These are phyloP conservation scores for Spodoptera littoralis DNA, from an alignment of 2,888 invertebrate species.

Conservation along the genomic window DNA sequence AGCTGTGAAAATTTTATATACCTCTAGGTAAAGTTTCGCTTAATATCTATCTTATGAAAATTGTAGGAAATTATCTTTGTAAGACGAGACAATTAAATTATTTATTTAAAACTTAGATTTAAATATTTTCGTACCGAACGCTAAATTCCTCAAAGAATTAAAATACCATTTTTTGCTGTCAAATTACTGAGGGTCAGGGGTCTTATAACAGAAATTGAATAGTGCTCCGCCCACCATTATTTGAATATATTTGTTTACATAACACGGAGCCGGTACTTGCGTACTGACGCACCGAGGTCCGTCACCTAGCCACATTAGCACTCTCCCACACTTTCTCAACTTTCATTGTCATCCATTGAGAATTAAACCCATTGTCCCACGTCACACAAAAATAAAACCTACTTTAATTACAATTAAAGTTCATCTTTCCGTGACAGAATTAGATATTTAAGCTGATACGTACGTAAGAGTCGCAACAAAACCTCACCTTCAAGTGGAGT, in stretches of 20 bases:
- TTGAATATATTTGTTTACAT: slow-evolving; percentile 7
- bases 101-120: too few species aligned
- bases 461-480: slow-evolving; percentile 17
- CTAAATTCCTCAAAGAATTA: too few species aligned
- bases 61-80: too few species aligned
- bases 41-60: too few species aligned
- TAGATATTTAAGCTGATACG: neutral
- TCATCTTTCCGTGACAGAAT: too few species aligned
- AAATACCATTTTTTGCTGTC: neutral
- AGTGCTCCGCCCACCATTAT: neutral
- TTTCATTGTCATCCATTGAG: slow-evolving; percentile 29
- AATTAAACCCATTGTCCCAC: slow-evolving; percentile 26
- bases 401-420: too few species aligned
- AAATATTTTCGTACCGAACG: too few species aligned
- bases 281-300: slow-evolving; percentile 9
- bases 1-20: too few species aligned
- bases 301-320: slow-evolving; percentile 12
- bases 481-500: slow-evolving; percentile 37
- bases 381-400: too few species aligned
- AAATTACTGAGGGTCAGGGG: neutral
- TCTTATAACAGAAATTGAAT: neutral
- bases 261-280: neutral
- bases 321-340: slow-evolving; percentile 34
- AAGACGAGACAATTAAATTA: too few species aligned
- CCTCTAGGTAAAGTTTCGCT: too few species aligned